phyloP scores from a whole-genome alignment of 2,113 vertebrate genomes.

The Stigmatopora nigra region DNA sequence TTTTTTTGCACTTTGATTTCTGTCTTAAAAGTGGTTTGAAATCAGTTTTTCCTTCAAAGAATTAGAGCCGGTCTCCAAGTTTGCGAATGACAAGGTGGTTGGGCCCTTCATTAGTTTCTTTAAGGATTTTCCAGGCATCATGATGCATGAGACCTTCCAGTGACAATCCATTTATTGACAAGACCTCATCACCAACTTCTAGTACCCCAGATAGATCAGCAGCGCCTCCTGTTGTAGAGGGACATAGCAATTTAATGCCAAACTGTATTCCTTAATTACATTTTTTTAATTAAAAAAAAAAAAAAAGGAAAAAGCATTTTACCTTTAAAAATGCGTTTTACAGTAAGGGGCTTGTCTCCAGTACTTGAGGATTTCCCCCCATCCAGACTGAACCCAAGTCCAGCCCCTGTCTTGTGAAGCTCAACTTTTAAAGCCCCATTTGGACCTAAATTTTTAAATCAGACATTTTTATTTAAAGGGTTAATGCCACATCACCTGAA shows the following conservation, averaged over 20 bases:
- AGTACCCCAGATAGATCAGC: slow-evolving; percentile 81
- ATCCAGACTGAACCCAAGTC: slow-evolving; percentile 85
- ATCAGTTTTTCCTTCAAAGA: background rate
- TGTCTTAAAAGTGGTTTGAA: background rate
- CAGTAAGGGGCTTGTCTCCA: slow-evolving; percentile 77
- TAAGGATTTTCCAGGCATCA: slow-evolving; percentile 90
- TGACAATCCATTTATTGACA: slow-evolving; percentile 82
- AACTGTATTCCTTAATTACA: background rate
- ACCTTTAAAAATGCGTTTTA: slow-evolving; percentile 91
- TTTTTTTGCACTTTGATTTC: background rate
- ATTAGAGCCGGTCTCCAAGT: slow-evolving; percentile 61
- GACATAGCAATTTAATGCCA: slow-evolving; percentile 1
- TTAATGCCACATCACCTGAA: background rate
- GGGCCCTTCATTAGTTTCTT: slow-evolving; percentile 78
- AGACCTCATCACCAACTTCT: slow-evolving; percentile 83
- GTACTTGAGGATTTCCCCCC: slow-evolving; percentile 78
- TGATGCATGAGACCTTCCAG: slow-evolving; percentile 84
- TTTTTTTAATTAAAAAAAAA: background rate
- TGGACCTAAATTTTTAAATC: slow-evolving; percentile 30
- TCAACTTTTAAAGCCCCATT: slow-evolving; percentile 73
- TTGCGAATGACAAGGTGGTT: slow-evolving; percentile 82
- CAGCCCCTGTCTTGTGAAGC: slow-evolving; percentile 84
- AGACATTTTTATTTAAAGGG: background rate
- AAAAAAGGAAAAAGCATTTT: slow-evolving; percentile 13
- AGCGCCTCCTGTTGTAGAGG: slow-evolving; percentile 73